phyloP scores from a whole-genome alignment of 2,888 invertebrate species.

The Eilema caniola region DNA sequence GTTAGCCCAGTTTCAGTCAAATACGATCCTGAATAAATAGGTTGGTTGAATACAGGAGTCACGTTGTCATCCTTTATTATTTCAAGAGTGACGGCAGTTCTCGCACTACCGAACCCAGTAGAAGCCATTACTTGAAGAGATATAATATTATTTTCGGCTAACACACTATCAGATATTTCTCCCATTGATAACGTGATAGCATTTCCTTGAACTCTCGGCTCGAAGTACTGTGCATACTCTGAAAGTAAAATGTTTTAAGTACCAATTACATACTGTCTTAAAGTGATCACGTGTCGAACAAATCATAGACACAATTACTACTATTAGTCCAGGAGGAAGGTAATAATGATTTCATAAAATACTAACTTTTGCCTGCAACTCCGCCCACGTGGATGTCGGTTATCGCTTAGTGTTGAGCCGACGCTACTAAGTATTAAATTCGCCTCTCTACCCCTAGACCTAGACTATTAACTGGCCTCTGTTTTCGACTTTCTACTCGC shows the following conservation, averaged over 20 bases:
- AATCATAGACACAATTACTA: no score
- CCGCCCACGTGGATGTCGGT: no score
- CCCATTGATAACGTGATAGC: conserved; percentile 62
- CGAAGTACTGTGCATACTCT: conserved; percentile 63
- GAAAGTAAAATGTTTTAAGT: conserved; percentile 48
- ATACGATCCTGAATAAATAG: conserved; percentile 67
- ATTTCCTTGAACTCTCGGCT: conserved; percentile 51
- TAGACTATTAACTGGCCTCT: no score
- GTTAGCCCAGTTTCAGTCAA: conserved; percentile 54
- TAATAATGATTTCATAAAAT: no score
- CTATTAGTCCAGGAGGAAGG: no score
- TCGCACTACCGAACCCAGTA: conserved; percentile 54
- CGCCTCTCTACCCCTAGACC: no score
- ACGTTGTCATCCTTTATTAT: conserved; percentile 70
- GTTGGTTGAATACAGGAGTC: conserved; percentile 68
- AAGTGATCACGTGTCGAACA: not conserved
- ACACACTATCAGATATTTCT: conserved; percentile 53
- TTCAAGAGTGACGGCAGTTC: conserved; percentile 65
- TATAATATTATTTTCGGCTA: conserved; percentile 65
- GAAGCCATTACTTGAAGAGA: conserved; percentile 63
- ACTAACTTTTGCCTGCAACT: no score
- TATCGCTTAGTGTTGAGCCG: no score
- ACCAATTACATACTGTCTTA: no score
- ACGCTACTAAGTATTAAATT: no score
- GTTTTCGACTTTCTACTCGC: no score